These are phyloP conservation scores for Podarcis lilfordi DNA, from an alignment of 2,797 vertebrate genomes.

Conservation along the genomic window DNA sequence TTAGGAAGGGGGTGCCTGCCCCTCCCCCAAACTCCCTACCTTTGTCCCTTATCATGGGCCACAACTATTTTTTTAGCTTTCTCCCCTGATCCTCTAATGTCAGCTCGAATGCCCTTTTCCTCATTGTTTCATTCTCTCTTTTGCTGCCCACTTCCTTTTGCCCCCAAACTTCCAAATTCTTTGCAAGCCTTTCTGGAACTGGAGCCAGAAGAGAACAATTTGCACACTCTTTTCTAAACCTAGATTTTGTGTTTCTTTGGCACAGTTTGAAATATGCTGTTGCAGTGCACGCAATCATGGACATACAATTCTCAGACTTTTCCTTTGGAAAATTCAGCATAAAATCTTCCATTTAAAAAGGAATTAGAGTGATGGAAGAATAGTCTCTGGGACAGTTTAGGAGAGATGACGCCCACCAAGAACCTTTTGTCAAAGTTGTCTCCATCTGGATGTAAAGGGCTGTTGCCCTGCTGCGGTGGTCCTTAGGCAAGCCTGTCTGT, in stretches of 20 bases:
- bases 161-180: not conserved
- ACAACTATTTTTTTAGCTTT: not conserved
- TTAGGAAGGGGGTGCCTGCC: too few relatives aligned
- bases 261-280: not conserved
- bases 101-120: not conserved
- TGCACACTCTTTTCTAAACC: not conserved
- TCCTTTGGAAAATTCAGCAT: not conserved
- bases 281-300: not conserved
- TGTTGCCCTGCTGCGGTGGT: not conserved
- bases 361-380: too few relatives aligned
- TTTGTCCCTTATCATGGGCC: not conserved
- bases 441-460: not conserved
- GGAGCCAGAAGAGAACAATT: not conserved
- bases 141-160: not conserved
- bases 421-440: not conserved
- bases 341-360: not conserved
- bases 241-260: not conserved
- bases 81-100: not conserved
- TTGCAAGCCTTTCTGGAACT: not conserved
- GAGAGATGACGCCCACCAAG: too few relatives aligned
- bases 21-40: not conserved
- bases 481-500: not conserved
- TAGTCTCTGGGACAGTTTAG: too few relatives aligned
- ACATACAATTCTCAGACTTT: not conserved
- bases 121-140: not conserved